phyloP scores from a whole-genome alignment of 2,113 vertebrate species.

The Parus major region DNA sequence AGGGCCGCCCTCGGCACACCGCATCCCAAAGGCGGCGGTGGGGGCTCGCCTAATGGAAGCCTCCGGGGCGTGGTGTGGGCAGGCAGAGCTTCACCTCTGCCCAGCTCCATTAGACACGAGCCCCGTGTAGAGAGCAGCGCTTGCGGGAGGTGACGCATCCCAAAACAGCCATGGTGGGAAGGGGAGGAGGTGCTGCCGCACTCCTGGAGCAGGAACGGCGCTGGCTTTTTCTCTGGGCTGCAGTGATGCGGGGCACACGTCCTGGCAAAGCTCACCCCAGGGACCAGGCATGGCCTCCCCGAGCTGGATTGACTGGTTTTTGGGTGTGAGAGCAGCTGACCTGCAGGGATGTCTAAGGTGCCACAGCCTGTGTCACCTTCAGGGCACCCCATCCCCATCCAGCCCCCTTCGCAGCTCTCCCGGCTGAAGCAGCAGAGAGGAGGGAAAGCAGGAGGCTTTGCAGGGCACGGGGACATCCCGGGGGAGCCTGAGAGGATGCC shows the following conservation, averaged over 20 bases:
- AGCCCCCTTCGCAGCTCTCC: background rate
- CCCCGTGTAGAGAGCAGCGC: background rate
- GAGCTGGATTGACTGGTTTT: accelerated
- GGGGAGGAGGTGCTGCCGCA: background rate
- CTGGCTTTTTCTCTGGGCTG: accelerated
- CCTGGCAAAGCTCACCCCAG: background rate
- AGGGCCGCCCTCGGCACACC: background rate
- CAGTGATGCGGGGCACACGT: background rate
- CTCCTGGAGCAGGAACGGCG: background rate
- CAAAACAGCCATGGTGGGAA: background rate
- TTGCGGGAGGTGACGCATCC: background rate
- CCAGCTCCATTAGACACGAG: background rate
- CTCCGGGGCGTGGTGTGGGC: accelerated
- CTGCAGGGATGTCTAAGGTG: accelerated
- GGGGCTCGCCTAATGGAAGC: background rate
- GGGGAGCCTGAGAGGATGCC: background rate
- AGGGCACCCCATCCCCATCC: background rate
- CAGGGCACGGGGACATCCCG: background rate
- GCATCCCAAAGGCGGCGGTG: accelerated
- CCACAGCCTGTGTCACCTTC: background rate
- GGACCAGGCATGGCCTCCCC: background rate
- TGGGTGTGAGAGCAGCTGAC: background rate
- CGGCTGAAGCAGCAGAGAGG: background rate
- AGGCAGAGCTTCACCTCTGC: background rate
- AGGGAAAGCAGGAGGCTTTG: background rate